Base-by-base conservation (phyloP, 2,888 invertebrate species). In the Melieria crassipennis region DNA sequence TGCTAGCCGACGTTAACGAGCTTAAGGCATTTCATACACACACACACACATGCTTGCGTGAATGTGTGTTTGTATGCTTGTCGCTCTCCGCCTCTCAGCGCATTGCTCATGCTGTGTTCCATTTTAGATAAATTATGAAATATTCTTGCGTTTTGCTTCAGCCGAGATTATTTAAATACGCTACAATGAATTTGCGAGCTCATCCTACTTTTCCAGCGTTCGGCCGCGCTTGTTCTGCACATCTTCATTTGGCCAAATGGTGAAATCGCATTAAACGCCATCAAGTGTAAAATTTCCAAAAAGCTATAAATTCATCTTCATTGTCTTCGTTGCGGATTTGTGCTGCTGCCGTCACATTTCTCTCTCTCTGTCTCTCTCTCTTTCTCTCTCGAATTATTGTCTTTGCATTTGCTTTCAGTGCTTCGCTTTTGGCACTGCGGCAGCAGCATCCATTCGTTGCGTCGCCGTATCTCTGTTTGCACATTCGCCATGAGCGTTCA, bases 221-320 rank as follows among this genome's bases (percentile, higher is more conserved):
- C 52, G 7, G 56, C 16, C 9, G 13, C 46, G 55, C 30, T 45
- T n/a, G 55, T 16, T 56, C n/a, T 57, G 10, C 5, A 45, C 43
- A 16, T 16, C 46, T 46, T 47, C 16, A 6, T n/a, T 16, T 3
- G n/a, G 1, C n/a, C 46, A 47, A 47, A 47, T 62, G 61, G 71
- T 56, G 69, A 77, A 77, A 71, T 75, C 75, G 71, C 73, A 74
- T 75, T 75, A 75, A 71, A 75, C 65, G 72, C 74, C 48, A 66
- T 77, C 75, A 70, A 77, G 77, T 75, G 75, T 75, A 74, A 77
- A 75, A 77, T 75, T 73, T 70, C 63, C 62, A 64, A 71, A 73
- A 76, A 74, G 76, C 75, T 75, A 76, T 75, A 75, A 75, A 76
- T 76, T 74, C 55, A 70, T 72, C 48, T 58, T 66, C 64, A 64